These are phyloP conservation scores for Reticulitermes speratus DNA, from an alignment of 1,140 invertebrate species.

Conservation along the genomic window DNA sequence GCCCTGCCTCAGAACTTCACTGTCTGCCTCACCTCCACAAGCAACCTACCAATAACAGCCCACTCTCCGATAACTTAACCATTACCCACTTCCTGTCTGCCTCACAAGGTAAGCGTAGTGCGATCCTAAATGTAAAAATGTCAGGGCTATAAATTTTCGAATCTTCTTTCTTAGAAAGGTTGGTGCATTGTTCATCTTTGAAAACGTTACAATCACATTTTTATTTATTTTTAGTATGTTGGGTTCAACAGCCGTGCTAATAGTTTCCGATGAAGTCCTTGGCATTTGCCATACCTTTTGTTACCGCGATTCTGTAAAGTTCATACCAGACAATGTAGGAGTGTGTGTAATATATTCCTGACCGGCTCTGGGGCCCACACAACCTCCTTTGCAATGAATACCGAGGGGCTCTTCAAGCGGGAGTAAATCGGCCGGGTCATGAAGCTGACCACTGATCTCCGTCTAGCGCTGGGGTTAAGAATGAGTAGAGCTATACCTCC, in stretches of 20 bases:
- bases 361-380: no score
- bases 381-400: no score
- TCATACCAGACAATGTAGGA: no score
- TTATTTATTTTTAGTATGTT: neutral
- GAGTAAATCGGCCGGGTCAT: no score
- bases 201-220: neutral
- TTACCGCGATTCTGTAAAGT: no score
- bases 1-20: neutral
- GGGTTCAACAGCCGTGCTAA: neutral
- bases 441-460: no score
- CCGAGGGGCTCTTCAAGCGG: no score
- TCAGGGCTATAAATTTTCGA: neutral
- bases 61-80: neutral
- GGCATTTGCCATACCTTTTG: no score
- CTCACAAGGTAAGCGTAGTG: neutral
- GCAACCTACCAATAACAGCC: conserved; percentile 7
- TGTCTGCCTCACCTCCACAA: neutral
- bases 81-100: neutral
- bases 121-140: neutral
- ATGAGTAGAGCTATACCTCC: no score
- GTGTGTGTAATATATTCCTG: no score
- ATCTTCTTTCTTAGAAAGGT: neutral
- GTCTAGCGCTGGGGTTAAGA: no score
- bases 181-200: neutral
- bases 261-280: no score